These are phyloP conservation scores for Speoplatyrhinus poulsoni DNA, from an alignment of 2,113 vertebrate genomes.

Conservation along the genomic window DNA sequence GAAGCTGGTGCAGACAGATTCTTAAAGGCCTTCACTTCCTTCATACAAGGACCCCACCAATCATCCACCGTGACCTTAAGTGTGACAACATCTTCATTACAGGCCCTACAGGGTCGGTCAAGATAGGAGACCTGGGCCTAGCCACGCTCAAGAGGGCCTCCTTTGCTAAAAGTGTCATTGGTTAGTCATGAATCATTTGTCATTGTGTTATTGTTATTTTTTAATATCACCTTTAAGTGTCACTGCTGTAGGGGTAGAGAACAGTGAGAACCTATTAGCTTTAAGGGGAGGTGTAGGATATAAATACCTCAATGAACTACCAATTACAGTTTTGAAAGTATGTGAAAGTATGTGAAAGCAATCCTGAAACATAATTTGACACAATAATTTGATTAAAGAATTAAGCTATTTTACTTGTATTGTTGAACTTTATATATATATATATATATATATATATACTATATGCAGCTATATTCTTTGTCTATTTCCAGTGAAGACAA, in stretches of 20 bases:
- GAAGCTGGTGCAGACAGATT: constrained; percentile 98
- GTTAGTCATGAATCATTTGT: constrained; percentile 65
- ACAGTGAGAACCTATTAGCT: background rate
- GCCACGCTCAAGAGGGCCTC: constrained; percentile 96
- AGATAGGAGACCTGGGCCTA: constrained; percentile 95
- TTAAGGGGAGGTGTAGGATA: background rate
- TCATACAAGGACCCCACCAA: constrained; percentile 94
- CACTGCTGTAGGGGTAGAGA: background rate
- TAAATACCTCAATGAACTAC: too few species aligned
- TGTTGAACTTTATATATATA: too few species aligned
- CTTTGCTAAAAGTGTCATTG: constrained; percentile 97
- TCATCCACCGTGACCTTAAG: constrained; percentile 98
- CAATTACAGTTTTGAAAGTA: too few species aligned
- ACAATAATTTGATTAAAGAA: too few species aligned
- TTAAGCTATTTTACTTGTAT: too few species aligned
- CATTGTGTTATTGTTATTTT: background rate
- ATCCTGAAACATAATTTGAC: too few species aligned
- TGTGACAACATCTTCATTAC: constrained; percentile 99
- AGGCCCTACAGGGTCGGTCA: constrained; percentile 96
- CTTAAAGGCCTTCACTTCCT: constrained; percentile 96
- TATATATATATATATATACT: background rate
- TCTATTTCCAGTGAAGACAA: too few species aligned
- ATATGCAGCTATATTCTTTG: too few species aligned
- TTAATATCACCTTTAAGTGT: background rate
- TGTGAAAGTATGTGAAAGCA: too few species aligned